phyloP scores from a whole-genome alignment of 2,888 invertebrate genomes.

The Panopea generosa region DNA sequence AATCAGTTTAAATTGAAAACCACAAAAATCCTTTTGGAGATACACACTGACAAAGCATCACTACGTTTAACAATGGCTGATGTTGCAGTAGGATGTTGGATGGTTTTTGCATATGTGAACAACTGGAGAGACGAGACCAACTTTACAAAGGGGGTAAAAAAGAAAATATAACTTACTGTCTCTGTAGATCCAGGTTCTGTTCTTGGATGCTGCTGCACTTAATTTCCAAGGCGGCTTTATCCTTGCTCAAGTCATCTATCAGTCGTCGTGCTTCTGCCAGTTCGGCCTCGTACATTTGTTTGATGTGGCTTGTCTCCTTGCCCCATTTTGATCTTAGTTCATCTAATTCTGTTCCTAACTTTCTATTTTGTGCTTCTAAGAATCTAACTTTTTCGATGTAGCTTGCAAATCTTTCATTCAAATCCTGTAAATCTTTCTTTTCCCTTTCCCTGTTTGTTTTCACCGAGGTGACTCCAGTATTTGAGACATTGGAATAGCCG shows the following conservation, averaged over 20 bases:
- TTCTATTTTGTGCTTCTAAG: conserved; percentile 85
- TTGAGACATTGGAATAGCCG: conserved; percentile 76
- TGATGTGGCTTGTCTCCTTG: conserved; percentile 83
- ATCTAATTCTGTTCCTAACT: conserved; percentile 83
- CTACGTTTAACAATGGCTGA: no score
- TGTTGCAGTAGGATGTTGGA: no score
- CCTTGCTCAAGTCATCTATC: conserved; percentile 86
- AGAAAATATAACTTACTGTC: conserved; percentile 75
- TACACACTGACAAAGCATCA: no score
- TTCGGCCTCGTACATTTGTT: conserved; percentile 86
- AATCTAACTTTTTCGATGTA: conserved; percentile 87
- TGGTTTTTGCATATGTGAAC: no score
- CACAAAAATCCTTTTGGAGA: no score
- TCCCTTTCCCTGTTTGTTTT: conserved; percentile 85
- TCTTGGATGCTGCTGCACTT: conserved; percentile 85
- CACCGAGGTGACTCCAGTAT: conserved; percentile 84
- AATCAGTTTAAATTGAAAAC: no score
- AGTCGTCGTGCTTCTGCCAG: conserved; percentile 86
- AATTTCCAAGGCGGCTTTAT: conserved; percentile 86
- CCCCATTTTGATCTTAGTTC: conserved; percentile 83
- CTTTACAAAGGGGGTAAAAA: no score
- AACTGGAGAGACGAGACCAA: no score
- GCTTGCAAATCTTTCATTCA: conserved; percentile 86
- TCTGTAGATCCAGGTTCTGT: conserved; percentile 83
- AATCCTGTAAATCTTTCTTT: conserved; percentile 87